phyloP scores from a whole-genome alignment of 2,888 invertebrate species.

The Mesorhabditis spiculigera region DNA sequence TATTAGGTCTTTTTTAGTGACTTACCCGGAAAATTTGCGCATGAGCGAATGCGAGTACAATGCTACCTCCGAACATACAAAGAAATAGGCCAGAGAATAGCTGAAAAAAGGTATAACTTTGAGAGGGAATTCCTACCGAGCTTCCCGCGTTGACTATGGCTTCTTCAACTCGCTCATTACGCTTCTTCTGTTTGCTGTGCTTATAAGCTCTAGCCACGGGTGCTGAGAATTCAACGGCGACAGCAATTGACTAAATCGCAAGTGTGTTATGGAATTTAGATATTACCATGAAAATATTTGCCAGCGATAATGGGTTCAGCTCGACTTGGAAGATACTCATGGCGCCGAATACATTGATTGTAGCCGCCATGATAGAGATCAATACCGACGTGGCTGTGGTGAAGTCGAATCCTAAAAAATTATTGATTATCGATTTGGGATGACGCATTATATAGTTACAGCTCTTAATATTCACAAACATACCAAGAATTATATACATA shows the following conservation, averaged over 20 bases:
- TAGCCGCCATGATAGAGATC: not conserved
- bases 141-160: slow-evolving; percentile 86
- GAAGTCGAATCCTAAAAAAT: slow-evolving; percentile 3
- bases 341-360: slow-evolving; percentile 71
- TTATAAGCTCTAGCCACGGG: slow-evolving; percentile 71
- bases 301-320: slow-evolving; percentile 88
- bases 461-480: slow-evolving; percentile 56
- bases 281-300: slow-evolving; percentile 86
- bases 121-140: slow-evolving; percentile 68
- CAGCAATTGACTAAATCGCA: slow-evolving; percentile 79
- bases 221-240: slow-evolving; percentile 96
- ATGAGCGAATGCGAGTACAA: slow-evolving; percentile 92
- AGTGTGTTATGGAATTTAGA: not conserved
- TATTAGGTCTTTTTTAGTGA: not conserved
- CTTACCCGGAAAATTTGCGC: slow-evolving; percentile 85
- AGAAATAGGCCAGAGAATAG: slow-evolving; percentile 94
- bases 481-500: slow-evolving; percentile 72
- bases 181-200: slow-evolving; percentile 59
- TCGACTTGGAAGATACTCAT: slow-evolving; percentile 88
- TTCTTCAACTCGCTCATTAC: slow-evolving; percentile 76
- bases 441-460: not conserved
- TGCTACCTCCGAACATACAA: slow-evolving; percentile 81
- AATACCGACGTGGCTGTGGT: slow-evolving; percentile 1
- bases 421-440: not conserved
- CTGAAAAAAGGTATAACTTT: slow-evolving; percentile 60